Percentiles rank a stretch among this genome's conserved stretches.
These are phyloP conservation scores for Poeciliopsis turneri DNA, from an alignment of 2,797 vertebrate species.

Conservation along the genomic window DNA sequence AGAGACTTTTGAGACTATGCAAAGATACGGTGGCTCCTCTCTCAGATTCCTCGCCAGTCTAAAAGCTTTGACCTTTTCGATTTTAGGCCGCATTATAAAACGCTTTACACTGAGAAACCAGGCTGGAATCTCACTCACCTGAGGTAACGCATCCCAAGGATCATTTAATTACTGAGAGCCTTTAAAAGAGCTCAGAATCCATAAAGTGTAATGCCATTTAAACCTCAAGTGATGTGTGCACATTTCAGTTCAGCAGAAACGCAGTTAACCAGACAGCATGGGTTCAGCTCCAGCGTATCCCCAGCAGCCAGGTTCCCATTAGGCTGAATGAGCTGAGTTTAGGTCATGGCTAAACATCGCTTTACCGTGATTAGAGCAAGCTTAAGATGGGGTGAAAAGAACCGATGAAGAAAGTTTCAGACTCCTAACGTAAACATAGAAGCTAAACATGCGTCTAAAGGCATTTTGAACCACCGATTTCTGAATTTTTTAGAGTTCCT, in stretches of 20 bases:
- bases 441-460: neutral
- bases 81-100: conserved; percentile 49
- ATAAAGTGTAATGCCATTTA: conserved; percentile 35
- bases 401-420: conserved; percentile 45
- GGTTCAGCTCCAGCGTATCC: conserved; percentile 60
- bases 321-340: conserved; percentile 56
- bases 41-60: conserved; percentile 25
- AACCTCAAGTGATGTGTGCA: conserved; percentile 42
- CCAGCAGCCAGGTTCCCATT: conserved; percentile 62
- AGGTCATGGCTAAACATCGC: conserved; percentile 56
- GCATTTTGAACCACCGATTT: neutral
- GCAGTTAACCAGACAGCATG: conserved; percentile 55
- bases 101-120: conserved; percentile 25
- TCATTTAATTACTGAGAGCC: conserved; percentile 38
- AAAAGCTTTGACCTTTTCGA: conserved; percentile 29
- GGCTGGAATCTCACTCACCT: conserved; percentile 32
- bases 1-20: neutral
- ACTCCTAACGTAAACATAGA: conserved; percentile 12
- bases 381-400: conserved; percentile 40
- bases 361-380: conserved; percentile 65
- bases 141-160: conserved; percentile 52
- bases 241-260: conserved; percentile 46
- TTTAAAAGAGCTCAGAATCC: conserved; percentile 53
- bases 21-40: conserved; percentile 30
- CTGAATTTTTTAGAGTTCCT: neutral